Evolutionary conservation across 2,113 vertebrate genomes (phyloP).

Genomic region (Ornithorhynchus anatinus): DNA sequence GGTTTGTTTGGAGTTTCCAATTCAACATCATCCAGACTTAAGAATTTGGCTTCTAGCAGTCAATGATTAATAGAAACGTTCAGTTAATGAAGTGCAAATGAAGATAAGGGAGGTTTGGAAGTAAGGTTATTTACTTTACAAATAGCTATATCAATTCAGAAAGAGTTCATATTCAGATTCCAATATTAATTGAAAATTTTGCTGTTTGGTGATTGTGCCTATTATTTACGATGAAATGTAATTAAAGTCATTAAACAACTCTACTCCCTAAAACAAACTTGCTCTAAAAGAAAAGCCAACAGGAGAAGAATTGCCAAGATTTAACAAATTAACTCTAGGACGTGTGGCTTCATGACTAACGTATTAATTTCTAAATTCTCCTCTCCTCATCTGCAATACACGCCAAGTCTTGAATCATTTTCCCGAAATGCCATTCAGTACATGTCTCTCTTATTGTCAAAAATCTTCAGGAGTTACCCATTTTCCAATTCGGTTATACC

Average conservation of each 20-base stretch:
- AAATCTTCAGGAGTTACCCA: too few species aligned
- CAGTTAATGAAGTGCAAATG: constrained; percentile 36
- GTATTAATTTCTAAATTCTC: too few species aligned
- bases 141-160: constrained; percentile 48
- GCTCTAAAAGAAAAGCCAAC: constrained; percentile 12
- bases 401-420: too few species aligned
- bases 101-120: constrained; percentile 41
- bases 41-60: constrained; percentile 7
- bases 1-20: constrained; percentile 33
- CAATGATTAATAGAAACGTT: constrained; percentile 30
- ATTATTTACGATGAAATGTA: constrained; percentile 65
- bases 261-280: constrained; percentile 45
- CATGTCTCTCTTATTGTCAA: too few species aligned
- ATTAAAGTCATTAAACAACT: constrained; percentile 66
- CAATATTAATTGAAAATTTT: constrained; percentile 44
- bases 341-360: too few species aligned
- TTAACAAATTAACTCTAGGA: too few species aligned
- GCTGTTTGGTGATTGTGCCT: constrained; percentile 49
- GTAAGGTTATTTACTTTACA: constrained; percentile 55
- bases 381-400: too few species aligned
- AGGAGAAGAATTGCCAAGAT: too few species aligned
- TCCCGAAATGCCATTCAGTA: too few species aligned
- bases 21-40: constrained; percentile 15
- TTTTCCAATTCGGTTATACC: too few species aligned
- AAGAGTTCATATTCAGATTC: constrained; percentile 46